These are phyloP conservation scores for Micromesistius poutassou DNA, from an alignment of 2,797 vertebrate species.

Conservation along the genomic window DNA sequence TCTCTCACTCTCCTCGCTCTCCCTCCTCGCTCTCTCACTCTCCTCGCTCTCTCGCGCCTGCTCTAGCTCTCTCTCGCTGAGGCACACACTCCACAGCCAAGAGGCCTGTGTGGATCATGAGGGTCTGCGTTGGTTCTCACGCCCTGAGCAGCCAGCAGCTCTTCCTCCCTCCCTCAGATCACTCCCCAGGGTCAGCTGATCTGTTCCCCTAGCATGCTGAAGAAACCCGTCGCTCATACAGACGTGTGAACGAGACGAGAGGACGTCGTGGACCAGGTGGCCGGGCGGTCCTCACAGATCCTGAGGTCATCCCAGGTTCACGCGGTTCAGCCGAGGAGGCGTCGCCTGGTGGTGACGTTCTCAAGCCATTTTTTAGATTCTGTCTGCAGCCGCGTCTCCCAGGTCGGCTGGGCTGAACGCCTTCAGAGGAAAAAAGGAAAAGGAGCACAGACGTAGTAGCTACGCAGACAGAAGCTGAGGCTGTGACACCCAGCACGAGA, in stretches of 20 bases:
- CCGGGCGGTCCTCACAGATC: no score
- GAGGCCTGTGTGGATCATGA: constrained; percentile 16
- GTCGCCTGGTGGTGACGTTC: not conserved
- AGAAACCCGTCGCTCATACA: not conserved
- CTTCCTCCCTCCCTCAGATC: not conserved
- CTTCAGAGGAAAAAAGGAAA: not conserved
- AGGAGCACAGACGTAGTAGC: not conserved
- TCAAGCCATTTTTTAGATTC: constrained; percentile 27
- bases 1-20: not conserved
- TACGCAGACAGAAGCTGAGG: not conserved
- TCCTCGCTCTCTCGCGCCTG: not conserved
- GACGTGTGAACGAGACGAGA: not conserved
- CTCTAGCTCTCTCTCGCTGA: not conserved
- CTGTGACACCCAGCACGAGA: not conserved
- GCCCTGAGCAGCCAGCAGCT: constrained; percentile 23
- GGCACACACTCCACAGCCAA: constrained; percentile 21
- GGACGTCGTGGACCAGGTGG: not conserved
- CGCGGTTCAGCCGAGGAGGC: not conserved
- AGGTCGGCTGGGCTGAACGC: not conserved
- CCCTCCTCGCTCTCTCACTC: not conserved
- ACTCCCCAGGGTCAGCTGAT: constrained; percentile 1
- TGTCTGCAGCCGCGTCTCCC: constrained; percentile 3
- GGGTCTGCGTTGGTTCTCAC: constrained; percentile 18
- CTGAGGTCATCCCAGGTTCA: not conserved
- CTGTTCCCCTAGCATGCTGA: constrained; percentile 3